Percentiles rank a stretch among this genome's conserved stretches.
These are phyloP conservation scores for Phataginus tetradactyla DNA, from an alignment of 2,797 vertebrate genomes.

Conservation along the genomic window DNA sequence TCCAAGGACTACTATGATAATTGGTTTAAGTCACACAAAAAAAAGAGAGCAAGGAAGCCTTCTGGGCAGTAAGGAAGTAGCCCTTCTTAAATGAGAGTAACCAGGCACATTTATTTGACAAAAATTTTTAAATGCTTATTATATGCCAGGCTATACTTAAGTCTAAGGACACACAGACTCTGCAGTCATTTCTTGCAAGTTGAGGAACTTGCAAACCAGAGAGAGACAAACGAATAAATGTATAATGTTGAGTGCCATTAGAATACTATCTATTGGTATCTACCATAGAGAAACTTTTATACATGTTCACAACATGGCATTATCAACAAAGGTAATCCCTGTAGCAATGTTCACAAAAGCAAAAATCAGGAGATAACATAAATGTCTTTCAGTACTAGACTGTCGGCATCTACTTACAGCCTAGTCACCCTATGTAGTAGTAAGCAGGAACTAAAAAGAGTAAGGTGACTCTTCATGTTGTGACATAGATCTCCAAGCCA, in stretches of 20 bases:
- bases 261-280: not conserved
- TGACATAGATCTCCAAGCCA: not conserved
- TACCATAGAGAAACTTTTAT: not conserved
- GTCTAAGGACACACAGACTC: not conserved
- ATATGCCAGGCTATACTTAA: not conserved
- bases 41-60: not conserved
- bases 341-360: not conserved
- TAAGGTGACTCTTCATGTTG: not conserved
- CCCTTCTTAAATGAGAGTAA: not conserved
- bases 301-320: not conserved
- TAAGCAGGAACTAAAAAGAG: not conserved
- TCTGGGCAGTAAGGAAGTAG: not conserved
- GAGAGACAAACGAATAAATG: constrained; percentile 9
- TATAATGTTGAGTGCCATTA: not conserved
- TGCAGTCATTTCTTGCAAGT: not conserved
- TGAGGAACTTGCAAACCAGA: constrained; percentile 7
- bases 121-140: not conserved
- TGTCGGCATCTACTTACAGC: not conserved
- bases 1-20: not conserved
- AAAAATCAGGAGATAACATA: not conserved
- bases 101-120: not conserved
- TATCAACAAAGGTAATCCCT: not conserved
- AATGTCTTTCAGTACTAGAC: not conserved
- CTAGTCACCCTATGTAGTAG: not conserved
- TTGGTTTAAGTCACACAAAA: not conserved